These are phyloP conservation scores for Xestia sexstrigata DNA, from an alignment of 2,888 invertebrate genomes.

Conservation along the genomic window DNA sequence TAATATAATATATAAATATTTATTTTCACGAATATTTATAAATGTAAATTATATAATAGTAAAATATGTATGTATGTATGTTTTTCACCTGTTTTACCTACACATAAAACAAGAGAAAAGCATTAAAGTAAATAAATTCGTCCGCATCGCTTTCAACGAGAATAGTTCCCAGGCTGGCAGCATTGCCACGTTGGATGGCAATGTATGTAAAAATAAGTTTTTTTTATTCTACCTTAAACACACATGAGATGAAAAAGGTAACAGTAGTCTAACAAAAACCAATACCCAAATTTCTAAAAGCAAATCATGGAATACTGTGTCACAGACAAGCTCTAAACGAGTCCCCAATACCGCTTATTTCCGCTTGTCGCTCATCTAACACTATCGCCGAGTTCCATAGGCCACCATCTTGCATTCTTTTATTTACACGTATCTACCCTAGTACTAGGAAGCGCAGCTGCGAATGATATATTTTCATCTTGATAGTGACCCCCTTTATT, in stretches of 20 bases:
- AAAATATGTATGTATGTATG: too few species aligned
- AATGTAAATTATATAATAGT: too few species aligned
- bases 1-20: neutral
- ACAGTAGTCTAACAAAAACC: neutral
- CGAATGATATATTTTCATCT: conserved; percentile 46
- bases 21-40: neutral
- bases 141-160: neutral
- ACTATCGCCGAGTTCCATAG: neutral
- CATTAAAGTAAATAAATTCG: neutral
- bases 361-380: conserved; percentile 1
- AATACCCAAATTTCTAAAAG: neutral
- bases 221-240: neutral
- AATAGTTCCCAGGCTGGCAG: neutral
- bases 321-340: neutral
- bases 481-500: conserved; percentile 27
- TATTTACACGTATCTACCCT: conserved; percentile 22
- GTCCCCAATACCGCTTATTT: neutral
- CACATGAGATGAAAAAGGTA: neutral
- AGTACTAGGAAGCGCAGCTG: conserved; percentile 32
- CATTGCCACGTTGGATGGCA: neutral
- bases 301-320: neutral
- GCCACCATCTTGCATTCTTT: conserved; percentile 13
- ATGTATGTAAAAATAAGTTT: too few species aligned
- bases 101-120: too few species aligned
- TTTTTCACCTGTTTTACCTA: too few species aligned